Conservation (phyloP, 2,113 vertebrate genomes). For the Microcebus jonahi region DNA sequence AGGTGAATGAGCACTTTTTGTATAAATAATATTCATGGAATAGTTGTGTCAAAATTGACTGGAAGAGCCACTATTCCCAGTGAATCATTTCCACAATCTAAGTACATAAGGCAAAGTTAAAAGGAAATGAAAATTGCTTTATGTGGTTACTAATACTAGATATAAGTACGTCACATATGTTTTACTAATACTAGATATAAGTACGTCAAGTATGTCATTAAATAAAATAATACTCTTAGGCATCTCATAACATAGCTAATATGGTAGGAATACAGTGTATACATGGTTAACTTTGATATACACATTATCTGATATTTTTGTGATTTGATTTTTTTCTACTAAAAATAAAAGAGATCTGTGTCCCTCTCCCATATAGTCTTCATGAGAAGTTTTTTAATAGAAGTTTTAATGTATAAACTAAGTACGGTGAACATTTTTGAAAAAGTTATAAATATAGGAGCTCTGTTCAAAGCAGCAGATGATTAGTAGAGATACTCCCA, state of each 20-base stretch:
- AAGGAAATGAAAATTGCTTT: not conserved
- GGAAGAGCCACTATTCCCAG: not conserved
- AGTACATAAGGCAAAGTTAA: not conserved
- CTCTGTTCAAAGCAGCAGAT: not conserved
- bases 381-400: not conserved
- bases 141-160: not conserved
- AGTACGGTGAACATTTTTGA: not conserved
- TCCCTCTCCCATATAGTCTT: not conserved
- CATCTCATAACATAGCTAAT: not conserved
- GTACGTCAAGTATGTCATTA: not conserved
- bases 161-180: not conserved
- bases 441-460: not conserved
- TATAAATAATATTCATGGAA: slow-evolving; percentile 16
- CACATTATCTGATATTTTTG: not conserved
- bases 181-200: not conserved
- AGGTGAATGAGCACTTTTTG: not conserved
- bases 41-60: not conserved
- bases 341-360: not conserved
- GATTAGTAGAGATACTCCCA: no score
- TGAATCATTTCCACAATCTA: not conserved
- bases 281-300: not conserved
- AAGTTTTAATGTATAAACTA: not conserved
- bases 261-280: not conserved
- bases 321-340: not conserved
- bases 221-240: not conserved